Conservation (phyloP, 2,888 invertebrate species). For the Caenorhabditis plicata region DNA sequence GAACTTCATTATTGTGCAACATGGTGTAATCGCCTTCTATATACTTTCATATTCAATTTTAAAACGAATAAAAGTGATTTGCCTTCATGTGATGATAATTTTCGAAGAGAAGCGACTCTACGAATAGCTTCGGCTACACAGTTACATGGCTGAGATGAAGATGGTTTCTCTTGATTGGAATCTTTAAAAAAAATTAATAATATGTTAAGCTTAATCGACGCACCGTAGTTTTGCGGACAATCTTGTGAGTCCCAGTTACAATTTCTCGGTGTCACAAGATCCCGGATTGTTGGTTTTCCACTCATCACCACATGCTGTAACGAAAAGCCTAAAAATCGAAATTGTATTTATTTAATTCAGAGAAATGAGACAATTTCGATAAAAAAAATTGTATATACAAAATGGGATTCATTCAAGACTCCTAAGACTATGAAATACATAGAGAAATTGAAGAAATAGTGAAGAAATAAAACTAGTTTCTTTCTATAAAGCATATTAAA, state of each 20-base stretch:
- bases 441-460: no score
- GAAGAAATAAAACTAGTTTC: no score
- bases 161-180: background rate
- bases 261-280: slow-evolving; percentile 40
- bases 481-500: no score
- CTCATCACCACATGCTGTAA: no score
- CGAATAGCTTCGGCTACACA: slow-evolving; percentile 44
- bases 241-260: slow-evolving; percentile 29
- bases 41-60: slow-evolving; percentile 4
- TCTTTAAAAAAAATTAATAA: background rate
- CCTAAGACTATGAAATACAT: no score
- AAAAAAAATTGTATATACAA: no score
- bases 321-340: no score
- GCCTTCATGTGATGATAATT: slow-evolving; percentile 29
- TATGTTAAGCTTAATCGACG: slow-evolving; percentile 1
- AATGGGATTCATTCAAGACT: no score
- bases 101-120: slow-evolving; percentile 34
- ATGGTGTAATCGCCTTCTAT: slow-evolving; percentile 44
- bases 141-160: slow-evolving; percentile 20
- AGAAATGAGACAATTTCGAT: no score
- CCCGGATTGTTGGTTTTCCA: slow-evolving; percentile 41
- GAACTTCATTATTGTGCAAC: slow-evolving; percentile 45
- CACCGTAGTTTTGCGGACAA: no score
- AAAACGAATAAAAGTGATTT: no score
- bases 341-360: no score